Evolutionary conservation across 2,888 invertebrate species (phyloP), one percentile per base, ranked within the genome.

Genomic region (Drosophila koepferae): DNA sequence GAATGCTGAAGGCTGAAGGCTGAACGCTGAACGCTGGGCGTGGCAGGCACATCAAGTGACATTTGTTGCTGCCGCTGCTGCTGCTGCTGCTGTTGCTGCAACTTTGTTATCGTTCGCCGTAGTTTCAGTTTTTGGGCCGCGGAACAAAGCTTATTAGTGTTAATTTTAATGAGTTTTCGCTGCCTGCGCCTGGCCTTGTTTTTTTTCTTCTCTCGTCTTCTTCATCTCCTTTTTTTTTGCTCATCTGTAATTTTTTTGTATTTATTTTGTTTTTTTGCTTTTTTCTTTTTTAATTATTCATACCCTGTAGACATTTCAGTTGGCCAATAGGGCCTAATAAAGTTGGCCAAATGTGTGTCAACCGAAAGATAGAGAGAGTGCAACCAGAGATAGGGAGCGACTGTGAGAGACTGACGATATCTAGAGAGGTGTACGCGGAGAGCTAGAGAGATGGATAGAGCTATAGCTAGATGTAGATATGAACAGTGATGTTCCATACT

Each of bases 91-190:
- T 71, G 63, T 38, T 55, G 80, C 80, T 58, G 74, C 71, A 80
- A 80, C 71, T 78, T 81, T 78, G 82, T 81, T 81, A 70, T 75
- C 73, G 72, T 62, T 81, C 51, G 69, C 66, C 68, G 74, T 73
- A 77, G 73, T 77, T 81, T 77, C 66, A 70, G 48, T 81, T 76
- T 72, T 81, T 73, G 69, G 80, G 69, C 71, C 74, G 77, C 73
- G 72, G 36, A 67, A 80, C 75, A 80, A 82, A 82, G 81, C 82
- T 82, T 81, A 81, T 81, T 82, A 81, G 81, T 81, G 81, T 81
- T 82, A 81, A 81, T 81, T 81, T 81, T 82, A 81, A 82, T 81
- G 81, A 81, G 82, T 81, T 81, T 82, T 81, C 56, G 76, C 80
- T 80, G 81, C 81, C 66, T 82, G 38, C 23, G 81, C 77, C 66